Evolutionary conservation across 2,797 vertebrate species (phyloP), one percentile per base, ranked within the genome.

Genomic region (Tapera naevia): DNA sequence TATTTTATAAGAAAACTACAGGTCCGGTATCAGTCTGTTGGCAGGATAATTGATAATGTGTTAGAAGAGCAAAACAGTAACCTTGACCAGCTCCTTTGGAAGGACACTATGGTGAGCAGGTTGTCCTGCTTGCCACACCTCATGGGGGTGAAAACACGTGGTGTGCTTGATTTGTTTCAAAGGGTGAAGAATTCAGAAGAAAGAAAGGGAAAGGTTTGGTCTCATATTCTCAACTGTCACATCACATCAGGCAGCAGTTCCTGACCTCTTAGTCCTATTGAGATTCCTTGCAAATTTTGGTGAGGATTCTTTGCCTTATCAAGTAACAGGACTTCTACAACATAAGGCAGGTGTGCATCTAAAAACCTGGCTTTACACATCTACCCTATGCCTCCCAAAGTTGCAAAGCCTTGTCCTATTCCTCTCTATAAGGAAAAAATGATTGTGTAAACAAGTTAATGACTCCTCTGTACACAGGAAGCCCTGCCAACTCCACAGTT

Each of bases 1-100:
- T 98, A 98, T 98, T 98, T 98, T 98, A 98, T 97, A 98, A 97
- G 97, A 97, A 98, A 98, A 98, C 98, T 97, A 97, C 98, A 98
- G 97, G 98, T 98, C 93, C 92, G 22, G 98, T 97, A 98, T 98
- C 98, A 98, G 95, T 93, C 95, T 98, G 97, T 96, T 98, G 98
- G 98, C 99, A 99, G 98, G 97, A 98, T 99, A 99, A 99, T 99
- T 98, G 98, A 99, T 99, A 98, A 97, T 67, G 96, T 96, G 98
- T 97, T 97, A 87, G 94, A 96, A 97, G 98, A 97, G 94, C 97
- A 97, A 97, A 98, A 98, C 98, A 98, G 98, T 99, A 97, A 99
- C 99, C 99, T 99, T 99, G 99, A 95, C 95, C 96, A 97, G 94
- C 85, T 89, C 65, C 5, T 11, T 10, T 3, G 9, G 91, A 95